phyloP scores from a whole-genome alignment of 2,113 vertebrate species.

The Coturnix japonica region DNA sequence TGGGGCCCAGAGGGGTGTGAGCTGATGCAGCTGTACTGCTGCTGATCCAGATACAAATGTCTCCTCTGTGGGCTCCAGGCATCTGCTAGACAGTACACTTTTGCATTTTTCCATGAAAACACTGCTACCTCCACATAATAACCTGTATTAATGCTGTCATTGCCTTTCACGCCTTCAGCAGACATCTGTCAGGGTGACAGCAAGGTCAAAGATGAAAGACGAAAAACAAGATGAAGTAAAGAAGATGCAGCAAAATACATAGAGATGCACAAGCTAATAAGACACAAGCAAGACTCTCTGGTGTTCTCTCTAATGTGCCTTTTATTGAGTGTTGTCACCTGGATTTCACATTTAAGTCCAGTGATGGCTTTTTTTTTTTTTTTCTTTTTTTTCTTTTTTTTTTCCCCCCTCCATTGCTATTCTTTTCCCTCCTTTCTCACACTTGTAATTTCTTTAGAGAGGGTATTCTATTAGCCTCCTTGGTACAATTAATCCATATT shows the following conservation, averaged over 20 bases:
- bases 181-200: background rate
- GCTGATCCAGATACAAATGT: conserved; percentile 25
- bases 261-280: background rate
- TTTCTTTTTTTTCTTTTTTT: background rate
- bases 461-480: rapidly evolving
- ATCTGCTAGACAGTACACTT: background rate
- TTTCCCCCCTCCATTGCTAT: background rate
- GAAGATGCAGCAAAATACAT: background rate
- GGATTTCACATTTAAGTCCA: background rate
- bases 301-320: background rate
- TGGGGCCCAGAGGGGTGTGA: conserved; percentile 55
- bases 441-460: background rate
- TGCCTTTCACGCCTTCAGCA: background rate
- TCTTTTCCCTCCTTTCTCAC: background rate
- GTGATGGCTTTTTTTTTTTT: background rate
- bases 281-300: background rate
- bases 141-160: background rate
- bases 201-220: background rate
- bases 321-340: background rate
- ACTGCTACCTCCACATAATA: background rate
- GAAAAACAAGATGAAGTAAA: background rate
- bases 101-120: background rate
- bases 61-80: background rate
- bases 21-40: conserved; percentile 58
- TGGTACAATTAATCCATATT: background rate